Base-by-base conservation (phyloP, 1,140 invertebrate genomes). In the Macrotrachela quadricornifera region DNA sequence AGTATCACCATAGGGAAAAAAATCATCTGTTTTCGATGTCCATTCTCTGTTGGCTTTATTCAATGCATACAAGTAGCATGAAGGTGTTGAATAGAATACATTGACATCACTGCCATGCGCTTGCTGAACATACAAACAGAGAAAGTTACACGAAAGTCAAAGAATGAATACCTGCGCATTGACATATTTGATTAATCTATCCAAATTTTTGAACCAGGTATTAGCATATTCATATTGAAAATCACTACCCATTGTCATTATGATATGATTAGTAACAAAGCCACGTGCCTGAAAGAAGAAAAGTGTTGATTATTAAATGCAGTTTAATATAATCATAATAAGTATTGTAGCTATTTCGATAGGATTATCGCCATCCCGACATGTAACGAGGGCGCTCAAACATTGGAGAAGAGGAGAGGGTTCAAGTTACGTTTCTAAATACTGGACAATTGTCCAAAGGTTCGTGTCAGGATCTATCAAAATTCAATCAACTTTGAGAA, bases 161-260 rank as follows among this genome's bases (percentile, higher is more conserved):
- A 17, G 44, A 46, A 13, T 10, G 10, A 13, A 17, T 13, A 85
- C 82, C 60, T 60, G 61, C 49, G 62, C 62, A 58, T 75, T 76
- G 11, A 76, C 70, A 58, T 74, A 79, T 18, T 78, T 74, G 57
- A 91, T 87, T 0, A 91, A 73, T 64, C 82, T 83, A 64, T 94
- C 86, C 63, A 92, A 62, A 64, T 92, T 91, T 57, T 75, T 78
- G 63, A 76, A 92, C 78, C 82, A 86, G 59, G 77, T 76, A 57
- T 79, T 71, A 2, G 87, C 85, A 64, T 81, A 75, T 63, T 83
- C 79, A 67, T 86, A 94, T 51, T 80, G 76, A 63, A 95, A 94
- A 71, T 95, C 88, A 57, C 79, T 79, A 0, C 88, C 88, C 86
- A 92, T 92, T 3, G 85, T 86, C 46, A 91, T 71, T 54, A 90